Evolutionary conservation across 2,113 vertebrate species (phyloP).

Genomic region (Mustelus asterias): DNA sequence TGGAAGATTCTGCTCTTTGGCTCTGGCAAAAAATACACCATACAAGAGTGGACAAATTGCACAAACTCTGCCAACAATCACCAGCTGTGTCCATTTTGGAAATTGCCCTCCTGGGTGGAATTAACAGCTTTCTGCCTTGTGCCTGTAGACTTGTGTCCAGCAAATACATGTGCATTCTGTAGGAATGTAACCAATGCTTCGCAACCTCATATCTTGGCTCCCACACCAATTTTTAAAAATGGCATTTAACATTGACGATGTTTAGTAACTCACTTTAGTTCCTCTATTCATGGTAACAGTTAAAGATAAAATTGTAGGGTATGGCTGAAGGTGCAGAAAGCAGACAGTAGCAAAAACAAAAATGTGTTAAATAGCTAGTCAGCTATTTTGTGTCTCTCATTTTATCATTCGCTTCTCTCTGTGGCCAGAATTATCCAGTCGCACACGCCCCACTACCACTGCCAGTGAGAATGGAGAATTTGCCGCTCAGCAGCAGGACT

Average conservation of each 20-base stretch:
- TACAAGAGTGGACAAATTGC: neutral
- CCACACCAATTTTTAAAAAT: neutral
- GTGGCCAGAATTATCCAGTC: too few relatives aligned
- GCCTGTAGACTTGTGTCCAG: neutral
- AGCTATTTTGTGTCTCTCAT: neutral
- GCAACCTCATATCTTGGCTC: neutral
- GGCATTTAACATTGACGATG: neutral
- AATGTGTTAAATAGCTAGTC: neutral
- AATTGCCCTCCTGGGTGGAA: neutral
- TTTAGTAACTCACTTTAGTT: neutral
- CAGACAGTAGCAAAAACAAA: neutral
- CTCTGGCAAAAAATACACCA: neutral
- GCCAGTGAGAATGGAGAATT: too few relatives aligned
- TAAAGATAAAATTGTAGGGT: neutral
- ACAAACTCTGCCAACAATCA: neutral
- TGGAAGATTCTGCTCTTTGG: neutral
- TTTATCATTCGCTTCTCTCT: neutral
- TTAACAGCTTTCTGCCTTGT: neutral
- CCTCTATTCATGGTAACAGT: neutral
- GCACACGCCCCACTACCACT: too few relatives aligned
- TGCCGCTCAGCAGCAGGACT: too few relatives aligned
- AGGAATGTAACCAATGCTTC: neutral
- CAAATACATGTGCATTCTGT: neutral
- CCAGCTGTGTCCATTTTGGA: neutral
- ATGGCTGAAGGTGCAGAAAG: neutral